Conservation (phyloP, 2,888 invertebrate genomes). For the Drosophila prolongata region DNA sequence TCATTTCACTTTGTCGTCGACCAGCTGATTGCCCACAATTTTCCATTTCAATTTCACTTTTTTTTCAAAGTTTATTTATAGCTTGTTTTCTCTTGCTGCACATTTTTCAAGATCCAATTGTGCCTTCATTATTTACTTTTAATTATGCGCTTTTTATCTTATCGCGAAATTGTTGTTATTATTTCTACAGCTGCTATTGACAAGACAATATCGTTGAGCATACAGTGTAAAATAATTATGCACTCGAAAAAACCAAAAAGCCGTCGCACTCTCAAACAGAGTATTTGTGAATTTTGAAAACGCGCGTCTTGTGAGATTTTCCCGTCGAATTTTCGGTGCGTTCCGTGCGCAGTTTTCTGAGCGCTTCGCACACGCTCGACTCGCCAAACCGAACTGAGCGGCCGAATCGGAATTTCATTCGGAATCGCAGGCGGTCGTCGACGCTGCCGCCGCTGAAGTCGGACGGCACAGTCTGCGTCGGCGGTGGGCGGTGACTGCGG, state of each 20-base stretch:
- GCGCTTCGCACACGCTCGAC: conserved; percentile 56
- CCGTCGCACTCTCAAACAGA: conserved; percentile 39
- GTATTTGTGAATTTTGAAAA: conserved; percentile 34
- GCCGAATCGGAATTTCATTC: conserved; percentile 27
- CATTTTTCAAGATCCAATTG: conserved; percentile 27
- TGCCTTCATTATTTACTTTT: conserved; percentile 28
- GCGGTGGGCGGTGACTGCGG: conserved; percentile 7
- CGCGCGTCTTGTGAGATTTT: conserved; percentile 24
- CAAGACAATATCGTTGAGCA: conserved; percentile 26
- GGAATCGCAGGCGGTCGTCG: conserved; percentile 49
- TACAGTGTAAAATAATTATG: conserved; percentile 20
- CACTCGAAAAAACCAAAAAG: conserved; percentile 28
- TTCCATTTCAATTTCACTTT: conserved; percentile 35
- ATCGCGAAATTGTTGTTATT: conserved; percentile 20
- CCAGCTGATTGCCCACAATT: conserved; percentile 16
- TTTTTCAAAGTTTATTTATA: conserved; percentile 26
- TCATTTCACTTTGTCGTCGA: conserved; percentile 10
- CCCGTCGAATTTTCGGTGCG: conserved; percentile 8
- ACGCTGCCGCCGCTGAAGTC: conserved; percentile 35
- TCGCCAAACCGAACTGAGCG: conserved; percentile 70
- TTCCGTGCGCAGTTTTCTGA: conserved; percentile 40
- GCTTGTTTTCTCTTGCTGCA: conserved; percentile 23
- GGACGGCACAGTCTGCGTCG: conserved; percentile 19
- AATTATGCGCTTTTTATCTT: conserved; percentile 51
- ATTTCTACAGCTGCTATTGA: conserved; percentile 10